Evolutionary conservation across 2,888 invertebrate genomes (phyloP).

Genomic region (Cheilosia vulpina): DNA sequence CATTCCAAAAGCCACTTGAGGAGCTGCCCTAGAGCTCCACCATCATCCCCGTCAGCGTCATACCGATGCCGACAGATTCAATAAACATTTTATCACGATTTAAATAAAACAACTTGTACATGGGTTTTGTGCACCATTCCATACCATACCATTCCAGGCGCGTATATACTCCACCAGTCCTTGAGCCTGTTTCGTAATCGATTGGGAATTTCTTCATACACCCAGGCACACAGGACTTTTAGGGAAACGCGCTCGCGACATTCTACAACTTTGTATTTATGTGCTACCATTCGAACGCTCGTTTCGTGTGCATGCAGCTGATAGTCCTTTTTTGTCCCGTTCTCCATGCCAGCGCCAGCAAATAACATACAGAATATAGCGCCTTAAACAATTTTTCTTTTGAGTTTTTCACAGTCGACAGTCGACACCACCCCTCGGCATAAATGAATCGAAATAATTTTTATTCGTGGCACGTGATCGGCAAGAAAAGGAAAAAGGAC

Average conservation of each 20-base stretch:
- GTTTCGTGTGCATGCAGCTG: constrained; percentile 44
- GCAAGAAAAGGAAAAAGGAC: constrained; percentile 34
- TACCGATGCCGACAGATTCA: constrained; percentile 77
- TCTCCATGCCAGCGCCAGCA: constrained; percentile 16
- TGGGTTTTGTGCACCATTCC: constrained; percentile 57
- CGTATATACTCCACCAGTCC: constrained; percentile 10
- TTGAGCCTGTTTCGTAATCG: constrained; percentile 67
- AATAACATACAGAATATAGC: constrained; percentile 57
- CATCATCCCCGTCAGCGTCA: constrained; percentile 1
- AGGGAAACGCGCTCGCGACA: constrained; percentile 57
- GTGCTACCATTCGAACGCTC: not conserved
- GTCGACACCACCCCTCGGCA: not conserved
- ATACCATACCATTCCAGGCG: not conserved
- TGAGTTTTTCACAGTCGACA: constrained; percentile 10
- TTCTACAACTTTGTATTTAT: constrained; percentile 12
- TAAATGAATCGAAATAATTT: constrained; percentile 75
- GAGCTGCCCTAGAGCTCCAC: constrained; percentile 19
- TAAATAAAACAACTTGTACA: constrained; percentile 79
- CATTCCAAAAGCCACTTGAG: constrained; percentile 57
- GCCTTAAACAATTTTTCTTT: constrained; percentile 49
- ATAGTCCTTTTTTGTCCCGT: constrained; percentile 33
- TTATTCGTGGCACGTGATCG: constrained; percentile 75
- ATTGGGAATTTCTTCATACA: constrained; percentile 73
- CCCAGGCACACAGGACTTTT: constrained; percentile 25
- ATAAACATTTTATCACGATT: constrained; percentile 81